phyloP scores from a whole-genome alignment of 1,140 invertebrate species.

The Bombus consobrinus region DNA sequence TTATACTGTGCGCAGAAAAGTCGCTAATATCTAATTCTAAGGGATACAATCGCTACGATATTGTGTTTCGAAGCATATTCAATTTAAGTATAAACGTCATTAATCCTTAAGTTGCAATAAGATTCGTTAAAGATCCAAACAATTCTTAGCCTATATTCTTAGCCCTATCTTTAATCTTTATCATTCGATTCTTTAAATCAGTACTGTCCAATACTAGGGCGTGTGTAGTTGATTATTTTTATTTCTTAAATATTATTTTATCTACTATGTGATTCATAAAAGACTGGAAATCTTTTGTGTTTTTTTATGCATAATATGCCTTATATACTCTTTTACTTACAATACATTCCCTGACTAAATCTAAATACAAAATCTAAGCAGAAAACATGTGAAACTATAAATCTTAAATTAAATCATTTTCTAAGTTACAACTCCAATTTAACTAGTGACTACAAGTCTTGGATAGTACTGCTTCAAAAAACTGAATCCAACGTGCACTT shows the following conservation, averaged over 20 bases:
- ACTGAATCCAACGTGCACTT: too few species aligned
- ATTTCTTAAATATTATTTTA: neutral
- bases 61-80: conserved; percentile 29
- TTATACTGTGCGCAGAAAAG: conserved; percentile 14
- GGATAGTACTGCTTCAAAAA: too few species aligned
- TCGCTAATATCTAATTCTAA: conserved; percentile 37
- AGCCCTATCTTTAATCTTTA: neutral
- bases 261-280: neutral
- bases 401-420: too few species aligned
- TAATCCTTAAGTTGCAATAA: conserved; percentile 5
- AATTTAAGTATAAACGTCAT: neutral
- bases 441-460: too few species aligned
- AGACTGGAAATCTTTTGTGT: neutral
- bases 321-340: too few species aligned
- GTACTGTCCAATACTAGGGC: neutral
- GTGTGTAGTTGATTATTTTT: neutral
- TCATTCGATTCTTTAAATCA: neutral
- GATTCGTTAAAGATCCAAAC: neutral
- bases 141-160: too few species aligned
- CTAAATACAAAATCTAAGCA: neutral
- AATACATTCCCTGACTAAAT: neutral
- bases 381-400: too few species aligned
- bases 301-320: neutral
- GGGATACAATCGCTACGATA: conserved; percentile 13
- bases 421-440: too few species aligned